phyloP scores from a whole-genome alignment of 1,140 invertebrate genomes.

The Pomacea maculata region DNA sequence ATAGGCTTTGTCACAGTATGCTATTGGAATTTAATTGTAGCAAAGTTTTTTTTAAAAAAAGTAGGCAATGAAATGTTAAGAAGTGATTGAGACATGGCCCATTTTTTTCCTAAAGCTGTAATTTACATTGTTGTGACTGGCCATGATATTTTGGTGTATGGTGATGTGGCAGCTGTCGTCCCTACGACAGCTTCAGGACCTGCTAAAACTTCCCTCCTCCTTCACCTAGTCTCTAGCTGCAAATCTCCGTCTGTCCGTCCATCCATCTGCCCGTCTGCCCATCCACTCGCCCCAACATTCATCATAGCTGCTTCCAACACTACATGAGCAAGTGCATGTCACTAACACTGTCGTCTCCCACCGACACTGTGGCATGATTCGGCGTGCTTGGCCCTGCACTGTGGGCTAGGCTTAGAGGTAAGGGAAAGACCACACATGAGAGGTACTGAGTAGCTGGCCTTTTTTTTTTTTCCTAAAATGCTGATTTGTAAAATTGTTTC shows the following conservation, averaged over 20 bases:
- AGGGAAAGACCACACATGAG: conserved; percentile 20
- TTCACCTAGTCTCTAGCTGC: conserved; percentile 11
- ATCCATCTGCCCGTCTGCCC: neutral
- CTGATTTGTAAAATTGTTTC: neutral
- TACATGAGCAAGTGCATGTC: no score
- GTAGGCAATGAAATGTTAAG: neutral
- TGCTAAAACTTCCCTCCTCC: conserved; percentile 3
- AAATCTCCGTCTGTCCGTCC: conserved; percentile 12
- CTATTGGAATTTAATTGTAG: neutral
- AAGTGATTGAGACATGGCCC: neutral
- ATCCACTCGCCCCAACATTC: neutral
- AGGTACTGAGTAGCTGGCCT: neutral
- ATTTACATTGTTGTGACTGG: neutral
- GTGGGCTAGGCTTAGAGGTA: neutral
- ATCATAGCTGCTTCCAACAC: no score
- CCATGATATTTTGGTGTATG: conserved; percentile 1
- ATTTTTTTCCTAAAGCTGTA: neutral
- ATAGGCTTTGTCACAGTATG: no score
- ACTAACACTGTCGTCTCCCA: no score
- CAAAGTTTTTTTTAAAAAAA: neutral
- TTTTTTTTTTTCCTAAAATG: neutral
- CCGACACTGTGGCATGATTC: no score
- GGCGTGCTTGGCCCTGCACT: no score
- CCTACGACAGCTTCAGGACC: conserved; percentile 17
- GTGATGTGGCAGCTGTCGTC: conserved; percentile 16